A percentile compares a stretch with the other conserved stretches of the same genome.
phyloP scores from a whole-genome alignment of 2,113 vertebrate genomes.

The Cairina moschata region DNA sequence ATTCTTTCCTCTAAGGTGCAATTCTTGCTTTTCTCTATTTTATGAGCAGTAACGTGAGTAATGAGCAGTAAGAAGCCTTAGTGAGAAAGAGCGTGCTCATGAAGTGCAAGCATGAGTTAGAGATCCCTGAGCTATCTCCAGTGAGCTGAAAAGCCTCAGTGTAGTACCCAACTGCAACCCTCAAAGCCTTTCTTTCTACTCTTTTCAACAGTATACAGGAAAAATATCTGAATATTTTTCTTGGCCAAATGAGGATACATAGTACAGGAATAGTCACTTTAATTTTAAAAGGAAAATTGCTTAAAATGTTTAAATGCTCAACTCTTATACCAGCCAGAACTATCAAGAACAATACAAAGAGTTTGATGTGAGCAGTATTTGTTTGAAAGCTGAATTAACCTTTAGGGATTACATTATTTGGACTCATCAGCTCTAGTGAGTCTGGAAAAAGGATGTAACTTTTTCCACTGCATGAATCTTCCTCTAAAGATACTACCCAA shows the following conservation, averaged over 20 bases:
- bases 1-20: neutral
- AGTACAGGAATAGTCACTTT: neutral
- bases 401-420: neutral
- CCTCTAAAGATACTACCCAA: neutral
- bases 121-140: neutral
- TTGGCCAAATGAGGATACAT: neutral
- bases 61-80: neutral
- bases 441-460: neutral
- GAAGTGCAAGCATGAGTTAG: neutral
- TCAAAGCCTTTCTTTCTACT: neutral
- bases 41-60: neutral
- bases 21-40: neutral
- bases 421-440: neutral
- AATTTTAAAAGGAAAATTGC: neutral
- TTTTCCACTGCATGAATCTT: neutral
- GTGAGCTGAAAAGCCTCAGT: neutral
- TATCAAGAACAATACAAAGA: neutral
- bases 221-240: neutral
- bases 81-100: neutral
- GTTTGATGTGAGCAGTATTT: rapidly evolving
- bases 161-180: neutral
- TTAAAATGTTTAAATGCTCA: neutral
- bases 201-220: rapidly evolving
- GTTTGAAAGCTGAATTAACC: neutral
- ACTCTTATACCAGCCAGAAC: neutral